Conservation (phyloP, 2,888 invertebrate species). For the Argyresthia albistria region DNA sequence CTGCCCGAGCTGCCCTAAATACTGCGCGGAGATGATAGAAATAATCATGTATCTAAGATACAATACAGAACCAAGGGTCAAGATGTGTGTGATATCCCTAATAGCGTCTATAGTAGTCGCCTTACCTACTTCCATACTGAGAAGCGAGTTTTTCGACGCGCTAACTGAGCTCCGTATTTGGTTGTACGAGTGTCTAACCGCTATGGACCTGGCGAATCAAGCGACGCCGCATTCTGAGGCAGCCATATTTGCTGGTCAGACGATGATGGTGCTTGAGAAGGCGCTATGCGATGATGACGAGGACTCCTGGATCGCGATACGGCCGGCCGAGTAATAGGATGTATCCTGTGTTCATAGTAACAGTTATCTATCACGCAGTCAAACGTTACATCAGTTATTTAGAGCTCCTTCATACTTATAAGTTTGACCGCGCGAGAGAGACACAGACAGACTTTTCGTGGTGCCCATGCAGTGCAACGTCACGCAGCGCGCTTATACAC, state of each 20-base stretch:
- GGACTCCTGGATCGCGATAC: background rate
- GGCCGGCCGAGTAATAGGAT: no score
- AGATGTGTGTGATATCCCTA: conserved; percentile 76
- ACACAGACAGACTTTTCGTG: no score
- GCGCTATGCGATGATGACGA: conserved; percentile 30
- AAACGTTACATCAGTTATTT: no score
- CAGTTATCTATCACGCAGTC: no score
- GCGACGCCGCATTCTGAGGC: conserved; percentile 78
- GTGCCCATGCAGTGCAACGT: no score
- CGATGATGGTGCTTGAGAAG: conserved; percentile 70
- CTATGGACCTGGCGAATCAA: conserved; percentile 52
- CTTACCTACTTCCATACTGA: conserved; percentile 70
- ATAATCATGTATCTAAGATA: conserved; percentile 78
- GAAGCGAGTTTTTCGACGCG: conserved; percentile 72
- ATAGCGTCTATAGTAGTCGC: conserved; percentile 76
- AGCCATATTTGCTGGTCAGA: conserved; percentile 74
- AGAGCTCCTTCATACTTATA: no score
- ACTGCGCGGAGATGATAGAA: conserved; percentile 80
- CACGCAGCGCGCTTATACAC: no score
- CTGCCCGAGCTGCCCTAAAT: conserved; percentile 73
- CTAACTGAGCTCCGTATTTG: conserved; percentile 78
- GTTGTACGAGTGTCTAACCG: conserved; percentile 73
- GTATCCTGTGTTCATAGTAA: no score
- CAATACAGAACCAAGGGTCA: conserved; percentile 77
- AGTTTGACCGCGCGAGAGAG: no score